Evolutionary conservation across 2,888 invertebrate species (phyloP).

Genomic region (Idaea aversata): DNA sequence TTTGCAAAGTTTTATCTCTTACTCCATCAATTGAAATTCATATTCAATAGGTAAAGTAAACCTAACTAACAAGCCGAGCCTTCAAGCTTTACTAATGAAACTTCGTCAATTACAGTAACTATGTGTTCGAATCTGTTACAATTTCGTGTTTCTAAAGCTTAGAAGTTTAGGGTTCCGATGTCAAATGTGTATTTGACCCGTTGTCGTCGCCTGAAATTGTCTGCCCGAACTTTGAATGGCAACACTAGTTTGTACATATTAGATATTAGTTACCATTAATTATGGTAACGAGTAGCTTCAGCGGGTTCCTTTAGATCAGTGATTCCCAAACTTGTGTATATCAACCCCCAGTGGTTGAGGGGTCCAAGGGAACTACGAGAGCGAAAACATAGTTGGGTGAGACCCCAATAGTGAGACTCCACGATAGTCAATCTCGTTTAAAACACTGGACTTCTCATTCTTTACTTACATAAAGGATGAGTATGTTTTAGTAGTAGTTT

Average conservation of each 20-base stretch:
- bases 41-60: background rate
- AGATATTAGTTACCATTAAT: background rate
- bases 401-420: no score
- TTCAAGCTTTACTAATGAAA: constrained; percentile 12
- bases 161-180: background rate
- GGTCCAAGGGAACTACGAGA: no score
- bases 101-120: constrained; percentile 28
- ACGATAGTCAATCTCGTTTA: no score
- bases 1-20: no score
- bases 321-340: no score
- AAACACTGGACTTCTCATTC: no score
- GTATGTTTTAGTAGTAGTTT: no score
- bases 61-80: background rate
- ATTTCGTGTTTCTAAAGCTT: background rate
- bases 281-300: no score
- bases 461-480: no score
- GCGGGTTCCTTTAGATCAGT: no score
- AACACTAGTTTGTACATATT: background rate
- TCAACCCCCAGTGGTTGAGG: no score
- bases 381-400: no score
- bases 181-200: background rate
- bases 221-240: background rate
- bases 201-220: background rate
- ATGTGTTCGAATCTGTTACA: constrained; percentile 13
- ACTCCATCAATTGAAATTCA: background rate